Evolutionary conservation across 2,888 invertebrate species (phyloP).

Genomic region (Parnassius glacialis): DNA sequence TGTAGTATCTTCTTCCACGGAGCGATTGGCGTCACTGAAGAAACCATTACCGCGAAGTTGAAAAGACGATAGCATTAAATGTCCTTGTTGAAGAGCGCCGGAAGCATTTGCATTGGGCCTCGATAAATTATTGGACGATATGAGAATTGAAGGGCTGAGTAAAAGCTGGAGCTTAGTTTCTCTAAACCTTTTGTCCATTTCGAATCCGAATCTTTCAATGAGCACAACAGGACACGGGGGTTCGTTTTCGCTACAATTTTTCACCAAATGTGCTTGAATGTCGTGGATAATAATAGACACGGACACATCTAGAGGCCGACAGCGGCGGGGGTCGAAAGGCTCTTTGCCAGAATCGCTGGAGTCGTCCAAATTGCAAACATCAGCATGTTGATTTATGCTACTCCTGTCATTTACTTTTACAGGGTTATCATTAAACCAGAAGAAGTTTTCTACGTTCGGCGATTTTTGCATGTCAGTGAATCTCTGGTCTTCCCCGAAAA

Average conservation of each 20-base stretch:
- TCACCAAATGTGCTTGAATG: constrained; percentile 95
- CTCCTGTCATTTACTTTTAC: constrained; percentile 64
- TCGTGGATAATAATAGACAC: constrained; percentile 97
- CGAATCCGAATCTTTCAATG: constrained; percentile 96
- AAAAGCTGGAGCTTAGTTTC: constrained; percentile 96
- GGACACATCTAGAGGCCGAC: constrained; percentile 94
- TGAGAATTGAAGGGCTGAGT: constrained; percentile 92
- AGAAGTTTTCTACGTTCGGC: constrained; percentile 66
- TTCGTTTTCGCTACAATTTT: constrained; percentile 94
- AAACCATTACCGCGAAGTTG: constrained; percentile 97
- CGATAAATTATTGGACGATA: constrained; percentile 87
- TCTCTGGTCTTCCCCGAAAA: constrained; percentile 97
- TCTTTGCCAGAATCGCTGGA: constrained; percentile 79
- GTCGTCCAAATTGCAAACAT: constrained; percentile 82
- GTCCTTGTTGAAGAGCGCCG: constrained; percentile 87
- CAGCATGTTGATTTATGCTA: constrained; percentile 71
- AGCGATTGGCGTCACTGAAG: constrained; percentile 95
- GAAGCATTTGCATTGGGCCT: constrained; percentile 78
- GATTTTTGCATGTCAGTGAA: constrained; percentile 95
- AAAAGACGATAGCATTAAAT: constrained; percentile 90
- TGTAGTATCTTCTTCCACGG: constrained; percentile 94
- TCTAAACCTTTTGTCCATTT: constrained; percentile 96
- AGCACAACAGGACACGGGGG: constrained; percentile 94
- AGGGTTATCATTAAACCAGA: constrained; percentile 64
- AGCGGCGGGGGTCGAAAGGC: constrained; percentile 92